These are phyloP conservation scores for Drosophila quinaria DNA, from an alignment of 2,888 invertebrate species.

Conservation along the genomic window DNA sequence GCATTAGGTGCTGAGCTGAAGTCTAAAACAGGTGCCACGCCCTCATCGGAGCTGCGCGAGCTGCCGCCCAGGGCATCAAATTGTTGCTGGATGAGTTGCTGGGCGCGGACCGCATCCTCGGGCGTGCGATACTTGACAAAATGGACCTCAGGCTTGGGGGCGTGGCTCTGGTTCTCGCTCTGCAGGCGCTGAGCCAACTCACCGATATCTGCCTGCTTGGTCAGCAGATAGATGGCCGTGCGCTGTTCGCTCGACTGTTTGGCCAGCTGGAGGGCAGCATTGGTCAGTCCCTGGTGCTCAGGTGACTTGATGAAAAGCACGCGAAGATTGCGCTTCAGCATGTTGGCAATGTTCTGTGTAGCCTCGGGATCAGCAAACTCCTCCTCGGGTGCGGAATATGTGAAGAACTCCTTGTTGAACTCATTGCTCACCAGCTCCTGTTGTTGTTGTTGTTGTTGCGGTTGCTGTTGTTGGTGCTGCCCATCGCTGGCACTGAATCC, in stretches of 20 bases:
- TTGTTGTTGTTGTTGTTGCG: constrained; percentile 32
- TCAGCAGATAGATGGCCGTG: constrained; percentile 82
- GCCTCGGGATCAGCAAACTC: constrained; percentile 69
- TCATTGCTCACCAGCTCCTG: constrained; percentile 52
- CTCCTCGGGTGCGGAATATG: constrained; percentile 82
- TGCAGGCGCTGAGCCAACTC: constrained; percentile 74
- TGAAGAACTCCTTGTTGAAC: constrained; percentile 80
- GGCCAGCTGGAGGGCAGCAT: constrained; percentile 78
- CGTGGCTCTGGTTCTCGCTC: constrained; percentile 51
- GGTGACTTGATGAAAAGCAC: constrained; percentile 84
- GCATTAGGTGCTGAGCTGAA: constrained; percentile 59
- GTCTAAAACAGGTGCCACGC: constrained; percentile 78
- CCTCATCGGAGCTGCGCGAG: constrained; percentile 76
- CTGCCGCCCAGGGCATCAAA: constrained; percentile 78
- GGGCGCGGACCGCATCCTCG: constrained; percentile 81
- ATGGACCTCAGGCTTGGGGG: constrained; percentile 81
- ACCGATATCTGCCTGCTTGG: constrained; percentile 76
- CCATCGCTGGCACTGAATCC: constrained; percentile 58
- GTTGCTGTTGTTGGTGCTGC: constrained; percentile 33
- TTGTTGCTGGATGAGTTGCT: constrained; percentile 80
- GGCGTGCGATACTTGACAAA: constrained; percentile 82
- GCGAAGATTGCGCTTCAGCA: constrained; percentile 79
- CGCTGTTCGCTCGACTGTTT: constrained; percentile 78
- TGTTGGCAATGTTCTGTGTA: constrained; percentile 58
- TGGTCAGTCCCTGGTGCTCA: constrained; percentile 73